Percentiles rank a stretch among this genome's conserved stretches.
Evolutionary conservation across 2,888 invertebrate species (phyloP).

Genomic region (Ditylenchus weischeri): DNA sequence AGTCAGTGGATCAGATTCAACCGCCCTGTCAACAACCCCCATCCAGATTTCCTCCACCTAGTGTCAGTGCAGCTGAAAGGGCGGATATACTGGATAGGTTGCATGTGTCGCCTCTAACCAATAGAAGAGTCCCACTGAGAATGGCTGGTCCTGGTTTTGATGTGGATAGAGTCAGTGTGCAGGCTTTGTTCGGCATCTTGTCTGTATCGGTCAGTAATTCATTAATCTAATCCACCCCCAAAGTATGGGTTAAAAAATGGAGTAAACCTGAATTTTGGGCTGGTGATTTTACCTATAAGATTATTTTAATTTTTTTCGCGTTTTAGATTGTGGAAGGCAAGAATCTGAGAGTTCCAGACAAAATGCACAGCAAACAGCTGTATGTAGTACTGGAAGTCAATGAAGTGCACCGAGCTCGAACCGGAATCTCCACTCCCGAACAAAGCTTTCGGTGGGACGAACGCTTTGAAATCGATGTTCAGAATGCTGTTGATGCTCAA

Average conservation of each 20-base stretch:
- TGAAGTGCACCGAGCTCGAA: slow-evolving; percentile 54
- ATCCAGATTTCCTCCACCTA: neutral
- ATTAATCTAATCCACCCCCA: neutral
- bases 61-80: neutral
- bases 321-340: slow-evolving; percentile 62
- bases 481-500: slow-evolving; percentile 87
- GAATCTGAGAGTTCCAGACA: slow-evolving; percentile 59
- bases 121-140: slow-evolving; percentile 51
- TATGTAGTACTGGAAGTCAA: slow-evolving; percentile 92
- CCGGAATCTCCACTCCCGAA: slow-evolving; percentile 55
- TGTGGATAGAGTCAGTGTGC: slow-evolving; percentile 51
- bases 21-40: neutral
- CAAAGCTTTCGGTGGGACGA: slow-evolving; percentile 80
- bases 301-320: neutral
- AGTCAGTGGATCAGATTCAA: neutral
- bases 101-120: slow-evolving; percentile 57
- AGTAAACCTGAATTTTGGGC: neutral
- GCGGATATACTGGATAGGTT: slow-evolving; percentile 37
- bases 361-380: slow-evolving; percentile 68
- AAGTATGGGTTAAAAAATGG: neutral
- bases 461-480: slow-evolving; percentile 91
- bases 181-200: slow-evolving; percentile 51
- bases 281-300: neutral
- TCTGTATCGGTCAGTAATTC: slow-evolving; percentile 40
- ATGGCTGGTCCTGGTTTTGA: slow-evolving; percentile 58